Conservation (phyloP, 2,888 invertebrate species). For the Nudaria mundana region DNA sequence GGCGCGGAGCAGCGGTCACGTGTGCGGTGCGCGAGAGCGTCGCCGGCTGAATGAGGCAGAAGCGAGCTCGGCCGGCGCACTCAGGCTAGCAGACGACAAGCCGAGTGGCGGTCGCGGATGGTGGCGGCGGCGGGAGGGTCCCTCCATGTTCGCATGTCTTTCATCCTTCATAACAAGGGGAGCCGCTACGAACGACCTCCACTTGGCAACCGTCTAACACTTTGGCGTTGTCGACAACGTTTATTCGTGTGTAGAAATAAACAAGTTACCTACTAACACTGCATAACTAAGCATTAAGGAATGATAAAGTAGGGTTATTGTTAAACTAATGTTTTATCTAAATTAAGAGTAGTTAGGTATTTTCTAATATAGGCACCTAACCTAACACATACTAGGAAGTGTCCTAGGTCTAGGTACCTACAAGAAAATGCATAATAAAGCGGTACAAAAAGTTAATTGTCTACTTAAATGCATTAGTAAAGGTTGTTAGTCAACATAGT, state of each 20-base stretch:
- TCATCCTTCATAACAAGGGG: slow-evolving; percentile 51
- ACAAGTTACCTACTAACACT: slow-evolving; percentile 24
- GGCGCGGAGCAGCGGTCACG: slow-evolving; percentile 45
- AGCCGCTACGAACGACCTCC: slow-evolving; percentile 48
- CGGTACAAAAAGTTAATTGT: too few species aligned
- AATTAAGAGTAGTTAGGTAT: too few species aligned
- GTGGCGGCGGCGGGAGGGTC: slow-evolving; percentile 65
- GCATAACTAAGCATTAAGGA: slow-evolving; percentile 7
- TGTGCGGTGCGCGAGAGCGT: slow-evolving; percentile 76
- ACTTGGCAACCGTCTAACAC: slow-evolving; percentile 47
- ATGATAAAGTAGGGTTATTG: neutral
- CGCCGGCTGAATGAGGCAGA: slow-evolving; percentile 71
- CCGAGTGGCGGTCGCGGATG: slow-evolving; percentile 49
- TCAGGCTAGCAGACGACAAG: slow-evolving; percentile 43
- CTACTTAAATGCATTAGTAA: neutral
- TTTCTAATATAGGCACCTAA: too few species aligned
- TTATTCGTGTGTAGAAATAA: slow-evolving; percentile 30
- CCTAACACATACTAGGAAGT: too few species aligned
- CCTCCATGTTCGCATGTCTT: slow-evolving; percentile 56
- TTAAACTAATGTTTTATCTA: neutral
- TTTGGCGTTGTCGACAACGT: slow-evolving; percentile 36
- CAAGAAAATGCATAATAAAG: too few species aligned
- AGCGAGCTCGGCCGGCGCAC: slow-evolving; percentile 33
- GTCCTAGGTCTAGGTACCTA: too few species aligned
- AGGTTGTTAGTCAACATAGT: neutral